Percentiles rank a stretch among this genome's conserved stretches.
Conservation (phyloP, 2,797 vertebrate species). For the Discoglossus pictus region DNA sequence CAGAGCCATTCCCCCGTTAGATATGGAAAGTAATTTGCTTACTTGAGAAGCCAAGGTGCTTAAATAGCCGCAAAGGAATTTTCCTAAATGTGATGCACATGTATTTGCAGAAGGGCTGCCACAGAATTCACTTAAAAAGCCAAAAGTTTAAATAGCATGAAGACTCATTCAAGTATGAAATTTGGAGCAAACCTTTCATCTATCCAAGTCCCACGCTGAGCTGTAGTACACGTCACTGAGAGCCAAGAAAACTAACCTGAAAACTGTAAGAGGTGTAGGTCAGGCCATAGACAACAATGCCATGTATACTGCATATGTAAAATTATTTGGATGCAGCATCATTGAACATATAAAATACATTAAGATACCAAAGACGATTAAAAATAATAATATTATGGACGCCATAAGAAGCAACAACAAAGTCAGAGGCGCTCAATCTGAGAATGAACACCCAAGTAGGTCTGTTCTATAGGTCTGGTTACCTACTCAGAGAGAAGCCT, state of each 20-base stretch:
- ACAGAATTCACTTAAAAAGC: constrained; percentile 22
- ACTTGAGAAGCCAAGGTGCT: constrained; percentile 3
- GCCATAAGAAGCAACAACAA: too few relatives aligned
- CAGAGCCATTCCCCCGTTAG: neutral
- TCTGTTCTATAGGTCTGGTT: too few relatives aligned
- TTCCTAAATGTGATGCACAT: constrained; percentile 30
- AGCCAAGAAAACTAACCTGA: neutral
- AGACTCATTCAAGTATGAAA: constrained; percentile 7
- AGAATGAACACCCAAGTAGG: too few relatives aligned
- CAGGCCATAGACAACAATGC: neutral
- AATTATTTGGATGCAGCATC: too few relatives aligned
- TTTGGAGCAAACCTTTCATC: constrained; percentile 23
- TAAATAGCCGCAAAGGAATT: constrained; percentile 21
- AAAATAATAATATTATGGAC: too few relatives aligned
- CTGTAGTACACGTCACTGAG: neutral
- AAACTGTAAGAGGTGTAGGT: neutral
- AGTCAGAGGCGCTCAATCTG: too few relatives aligned
- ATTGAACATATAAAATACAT: too few relatives aligned
- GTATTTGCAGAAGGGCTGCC: constrained; percentile 14
- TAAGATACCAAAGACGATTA: too few relatives aligned
- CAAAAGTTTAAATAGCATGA: constrained; percentile 35
- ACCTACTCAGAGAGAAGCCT: too few relatives aligned
- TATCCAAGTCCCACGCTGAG: constrained; percentile 9
- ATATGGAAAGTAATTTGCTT: constrained; percentile 12
- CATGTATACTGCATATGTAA: too few relatives aligned